Base-by-base conservation (phyloP, 2,888 invertebrate species). In the Melanostoma scalare region DNA sequence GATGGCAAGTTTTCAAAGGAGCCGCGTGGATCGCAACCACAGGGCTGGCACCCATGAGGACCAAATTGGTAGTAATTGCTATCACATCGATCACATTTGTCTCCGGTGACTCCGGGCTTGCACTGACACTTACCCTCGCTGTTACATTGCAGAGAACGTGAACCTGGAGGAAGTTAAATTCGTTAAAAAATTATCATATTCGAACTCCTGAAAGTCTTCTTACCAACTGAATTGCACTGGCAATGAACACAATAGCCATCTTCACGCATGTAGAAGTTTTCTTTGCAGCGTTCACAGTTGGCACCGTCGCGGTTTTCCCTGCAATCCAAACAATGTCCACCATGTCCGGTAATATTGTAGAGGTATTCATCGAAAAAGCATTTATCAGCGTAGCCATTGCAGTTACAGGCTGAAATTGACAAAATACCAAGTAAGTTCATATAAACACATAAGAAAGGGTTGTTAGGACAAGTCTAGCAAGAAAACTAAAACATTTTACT, bases 321-420 rank as follows among this genome's bases (percentile, higher is more conserved):
- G 89, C 99, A 99, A 89, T 99, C 97, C 80, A 96, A 92, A 89
- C 99, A 99, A 89, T 98, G 98, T 2, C 99, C 99, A 33, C 99
- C 99, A 89, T 98, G 98, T 0, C 99, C 99, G 0, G 98, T 98
- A 86, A 93, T 91, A 86, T 96, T 95, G 91, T 96, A 99, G 53
- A 99, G 93, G 67, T 96, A 95, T 88, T 95, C 95, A 92, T 99
- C 99, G 92, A 99, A 99, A 93, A 94, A 97, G 91, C 99, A 99
- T 81, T 96, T 95, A 88, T 96, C 95, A n/a, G 99, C 97, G 89
- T 96, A 96, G 0, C 96, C 96, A 91, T 98, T 98, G 92, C 99
- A 99, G 92, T 97, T 96, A 92, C 99, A 99, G 33, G 96, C 98
- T 99, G 93, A 38, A 92, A 92, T 31, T 52, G 9, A 58, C 58